Percentiles rank a stretch among this genome's conserved stretches.
Evolutionary conservation across 2,888 invertebrate genomes (phyloP).

Genomic region (Drosophila gaucha): DNA sequence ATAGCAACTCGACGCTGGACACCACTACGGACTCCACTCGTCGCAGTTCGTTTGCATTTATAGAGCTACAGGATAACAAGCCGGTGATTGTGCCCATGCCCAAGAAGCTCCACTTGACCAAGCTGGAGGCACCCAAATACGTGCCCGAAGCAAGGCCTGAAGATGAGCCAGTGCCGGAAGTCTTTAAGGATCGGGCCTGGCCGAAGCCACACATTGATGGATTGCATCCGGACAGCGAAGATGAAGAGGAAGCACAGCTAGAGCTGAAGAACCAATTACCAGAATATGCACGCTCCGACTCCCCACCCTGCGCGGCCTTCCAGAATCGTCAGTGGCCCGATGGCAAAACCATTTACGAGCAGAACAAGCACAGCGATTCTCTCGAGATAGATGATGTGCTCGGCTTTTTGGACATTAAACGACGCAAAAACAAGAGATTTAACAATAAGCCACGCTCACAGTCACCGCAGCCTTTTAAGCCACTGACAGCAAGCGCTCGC

Average conservation of each 20-base stretch:
- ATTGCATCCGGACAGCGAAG: conserved; percentile 30
- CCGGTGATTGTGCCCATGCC: conserved; percentile 81
- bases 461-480: conserved; percentile 64
- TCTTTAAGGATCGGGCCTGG: conserved; percentile 77
- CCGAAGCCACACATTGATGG: conserved; percentile 63
- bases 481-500: conserved; percentile 46
- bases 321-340: conserved; percentile 81
- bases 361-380: conserved; percentile 25
- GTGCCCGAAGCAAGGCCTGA: conserved; percentile 55
- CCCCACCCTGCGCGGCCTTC: conserved; percentile 64
- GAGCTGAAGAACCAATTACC: conserved; percentile 47
- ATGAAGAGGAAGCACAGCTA: conserved; percentile 38
- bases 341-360: conserved; percentile 72
- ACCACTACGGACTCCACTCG: conserved; percentile 69
- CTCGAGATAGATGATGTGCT: conserved; percentile 52
- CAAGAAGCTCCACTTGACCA: conserved; percentile 72
- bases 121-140: conserved; percentile 60
- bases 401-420: conserved; percentile 24
- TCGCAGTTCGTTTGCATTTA: conserved; percentile 82
- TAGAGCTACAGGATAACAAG: conserved; percentile 77
- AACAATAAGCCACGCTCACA: conserved; percentile 70
- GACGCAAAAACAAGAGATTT: conserved; percentile 22
- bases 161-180: conserved; percentile 66
- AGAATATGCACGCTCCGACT: conserved; percentile 69
- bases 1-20: conserved; percentile 49